Conservation (phyloP, 2,797 vertebrate genomes). For the Neoniphon sammara region DNA sequence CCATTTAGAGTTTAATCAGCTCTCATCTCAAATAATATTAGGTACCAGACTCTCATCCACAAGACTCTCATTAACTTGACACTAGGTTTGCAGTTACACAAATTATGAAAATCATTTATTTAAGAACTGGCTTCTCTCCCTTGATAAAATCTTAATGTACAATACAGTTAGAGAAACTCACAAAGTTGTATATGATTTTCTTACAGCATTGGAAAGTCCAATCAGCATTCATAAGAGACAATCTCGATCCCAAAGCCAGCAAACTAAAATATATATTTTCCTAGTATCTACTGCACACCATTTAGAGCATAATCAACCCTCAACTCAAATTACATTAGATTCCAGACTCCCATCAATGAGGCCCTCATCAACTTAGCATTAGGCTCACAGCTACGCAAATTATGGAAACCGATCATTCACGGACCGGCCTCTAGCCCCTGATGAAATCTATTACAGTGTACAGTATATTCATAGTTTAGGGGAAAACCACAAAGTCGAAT, state of each 20-base stretch:
- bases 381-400: conserved; percentile 61
- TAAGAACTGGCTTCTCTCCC: conserved; percentile 33
- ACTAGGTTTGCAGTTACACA: conserved; percentile 61
- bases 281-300: conserved; percentile 52
- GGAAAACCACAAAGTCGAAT: conserved; percentile 55
- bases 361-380: conserved; percentile 68
- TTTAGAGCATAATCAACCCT: conserved; percentile 70
- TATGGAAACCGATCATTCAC: conserved; percentile 56
- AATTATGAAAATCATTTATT: conserved; percentile 57
- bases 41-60: conserved; percentile 52
- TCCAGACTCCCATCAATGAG: conserved; percentile 47
- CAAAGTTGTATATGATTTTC: conserved; percentile 62
- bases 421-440: conserved; percentile 23
- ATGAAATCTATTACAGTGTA: conserved; percentile 50
- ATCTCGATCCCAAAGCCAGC: conserved; percentile 10
- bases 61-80: conserved; percentile 65
- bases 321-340: conserved; percentile 66
- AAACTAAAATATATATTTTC: conserved; percentile 55
- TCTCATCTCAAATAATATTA: conserved; percentile 63
- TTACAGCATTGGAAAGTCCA: conserved; percentile 50
- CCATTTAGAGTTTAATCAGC: conserved; percentile 70
- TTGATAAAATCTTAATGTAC: conserved; percentile 53
- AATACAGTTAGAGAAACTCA: conserved; percentile 21
- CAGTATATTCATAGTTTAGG: conserved; percentile 25
- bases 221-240: conserved; percentile 49